A percentile compares a stretch with the other conserved stretches of the same genome.
phyloP scores from a whole-genome alignment of 1,140 invertebrate species.

The Diploscapter pachys region DNA sequence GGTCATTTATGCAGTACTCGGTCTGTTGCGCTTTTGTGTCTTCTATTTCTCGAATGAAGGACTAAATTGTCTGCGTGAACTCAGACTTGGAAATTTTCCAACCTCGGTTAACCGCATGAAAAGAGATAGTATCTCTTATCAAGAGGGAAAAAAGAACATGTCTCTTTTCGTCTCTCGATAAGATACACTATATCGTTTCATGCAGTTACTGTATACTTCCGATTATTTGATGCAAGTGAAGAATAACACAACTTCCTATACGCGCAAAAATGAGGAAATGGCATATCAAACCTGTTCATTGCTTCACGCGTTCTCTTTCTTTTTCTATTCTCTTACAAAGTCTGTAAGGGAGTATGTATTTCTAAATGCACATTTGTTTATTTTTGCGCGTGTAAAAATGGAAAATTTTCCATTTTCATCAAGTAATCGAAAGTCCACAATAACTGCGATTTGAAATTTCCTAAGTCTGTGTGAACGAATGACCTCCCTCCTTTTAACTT shows the following conservation, averaged over 20 bases:
- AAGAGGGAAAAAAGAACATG: background rate
- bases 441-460: background rate
- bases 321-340: no score
- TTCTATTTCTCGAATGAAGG: slow-evolving; percentile 33
- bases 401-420: background rate
- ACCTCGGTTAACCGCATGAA: background rate
- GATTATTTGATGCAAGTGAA: no score
- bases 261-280: no score
- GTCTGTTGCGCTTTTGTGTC: slow-evolving; percentile 15
- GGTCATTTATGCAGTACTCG: slow-evolving; percentile 33
- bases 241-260: no score
- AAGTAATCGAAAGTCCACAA: background rate
- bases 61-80: slow-evolving; percentile 15
- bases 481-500: background rate
- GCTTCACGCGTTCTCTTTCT: no score
- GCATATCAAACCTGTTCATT: no score
- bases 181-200: slow-evolving; percentile 4
- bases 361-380: no score
- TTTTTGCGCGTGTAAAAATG: no score
- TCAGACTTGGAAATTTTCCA: background rate
- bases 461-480: background rate
- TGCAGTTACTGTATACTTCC: background rate
- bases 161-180: background rate
- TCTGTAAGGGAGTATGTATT: no score
- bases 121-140: background rate